phyloP scores from a whole-genome alignment of 2,113 vertebrate genomes.

The Zosterops lateralis region DNA sequence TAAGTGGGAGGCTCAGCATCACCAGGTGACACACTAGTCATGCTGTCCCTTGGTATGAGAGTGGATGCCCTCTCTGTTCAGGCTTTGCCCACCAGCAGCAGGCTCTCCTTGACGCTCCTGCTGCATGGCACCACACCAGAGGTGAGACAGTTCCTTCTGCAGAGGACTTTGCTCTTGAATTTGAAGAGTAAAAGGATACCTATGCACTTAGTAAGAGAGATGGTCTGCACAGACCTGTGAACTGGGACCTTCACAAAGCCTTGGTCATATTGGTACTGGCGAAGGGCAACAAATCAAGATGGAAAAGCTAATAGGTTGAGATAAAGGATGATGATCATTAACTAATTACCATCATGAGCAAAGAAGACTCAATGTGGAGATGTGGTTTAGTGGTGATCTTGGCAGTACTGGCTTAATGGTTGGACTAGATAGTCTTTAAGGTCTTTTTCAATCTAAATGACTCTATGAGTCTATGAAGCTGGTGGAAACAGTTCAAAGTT shows the following conservation, averaged over 20 bases:
- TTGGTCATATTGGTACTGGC: background rate
- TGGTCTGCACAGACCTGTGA: background rate
- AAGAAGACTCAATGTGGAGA: background rate
- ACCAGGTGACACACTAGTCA: fast-evolving
- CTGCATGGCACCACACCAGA: background rate
- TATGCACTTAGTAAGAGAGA: background rate
- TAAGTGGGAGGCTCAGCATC: background rate
- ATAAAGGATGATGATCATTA: background rate
- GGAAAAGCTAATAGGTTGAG: background rate
- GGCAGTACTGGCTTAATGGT: background rate
- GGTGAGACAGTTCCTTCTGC: background rate
- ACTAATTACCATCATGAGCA: background rate
- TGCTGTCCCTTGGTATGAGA: background rate
- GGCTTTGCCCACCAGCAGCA: fast-evolving
- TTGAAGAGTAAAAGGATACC: background rate
- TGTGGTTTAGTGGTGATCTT: background rate
- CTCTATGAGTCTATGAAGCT: background rate
- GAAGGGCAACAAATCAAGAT: background rate
- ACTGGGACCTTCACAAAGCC: background rate
- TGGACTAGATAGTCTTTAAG: background rate
- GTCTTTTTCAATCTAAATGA: background rate
- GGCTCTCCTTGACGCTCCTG: background rate
- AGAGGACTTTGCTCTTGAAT: background rate
- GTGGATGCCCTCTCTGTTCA: background rate
- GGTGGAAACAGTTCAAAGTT: background rate